Evolutionary conservation across 2,113 vertebrate genomes (phyloP).

Genomic region (Turdus rufiventris): DNA sequence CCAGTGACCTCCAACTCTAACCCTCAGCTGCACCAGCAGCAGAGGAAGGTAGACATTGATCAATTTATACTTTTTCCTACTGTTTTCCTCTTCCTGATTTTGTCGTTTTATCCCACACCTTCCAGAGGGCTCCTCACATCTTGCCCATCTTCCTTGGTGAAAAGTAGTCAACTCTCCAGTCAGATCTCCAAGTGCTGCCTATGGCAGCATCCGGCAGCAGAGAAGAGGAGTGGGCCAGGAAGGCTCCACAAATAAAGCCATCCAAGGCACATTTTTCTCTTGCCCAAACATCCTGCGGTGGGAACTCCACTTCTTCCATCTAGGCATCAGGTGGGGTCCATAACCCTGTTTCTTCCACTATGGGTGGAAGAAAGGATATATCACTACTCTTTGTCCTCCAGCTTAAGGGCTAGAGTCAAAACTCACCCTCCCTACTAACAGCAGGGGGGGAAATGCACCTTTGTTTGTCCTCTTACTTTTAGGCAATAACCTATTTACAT

Average conservation of each 20-base stretch:
- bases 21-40: not conserved
- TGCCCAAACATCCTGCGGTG: not conserved
- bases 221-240: not conserved
- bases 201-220: not conserved
- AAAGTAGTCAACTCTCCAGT: not conserved
- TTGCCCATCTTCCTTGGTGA: not conserved
- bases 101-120: not conserved
- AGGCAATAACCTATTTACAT: not conserved
- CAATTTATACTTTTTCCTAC: not conserved
- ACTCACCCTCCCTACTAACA: not conserved
- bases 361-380: not conserved
- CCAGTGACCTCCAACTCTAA: not conserved
- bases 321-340: not conserved
- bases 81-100: not conserved
- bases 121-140: not conserved
- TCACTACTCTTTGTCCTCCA: not conserved
- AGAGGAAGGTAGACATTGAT: not conserved
- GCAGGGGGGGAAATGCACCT: not conserved
- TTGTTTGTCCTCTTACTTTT: not conserved
- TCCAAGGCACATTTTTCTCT: not conserved
- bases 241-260: not conserved
- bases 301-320: not conserved
- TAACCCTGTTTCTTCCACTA: not conserved
- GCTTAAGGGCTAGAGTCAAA: not conserved
- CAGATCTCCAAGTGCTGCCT: not conserved